Base-by-base conservation (phyloP, 2,888 invertebrate genomes). In the Thelaira solivaga region DNA sequence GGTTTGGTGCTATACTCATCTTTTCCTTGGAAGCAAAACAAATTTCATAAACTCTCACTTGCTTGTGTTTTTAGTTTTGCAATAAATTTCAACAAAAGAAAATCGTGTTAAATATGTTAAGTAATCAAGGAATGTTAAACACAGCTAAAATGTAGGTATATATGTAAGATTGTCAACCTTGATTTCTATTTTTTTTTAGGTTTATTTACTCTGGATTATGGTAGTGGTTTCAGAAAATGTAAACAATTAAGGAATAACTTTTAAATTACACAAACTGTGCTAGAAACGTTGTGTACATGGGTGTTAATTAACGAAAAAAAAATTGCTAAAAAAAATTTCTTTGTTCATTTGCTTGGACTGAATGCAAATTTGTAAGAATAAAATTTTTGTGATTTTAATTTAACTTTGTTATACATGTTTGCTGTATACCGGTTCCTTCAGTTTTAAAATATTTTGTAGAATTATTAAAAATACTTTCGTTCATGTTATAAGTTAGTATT, bases 61-160 rank as follows among this genome's bases (percentile, higher is more conserved):
- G n/a, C 4, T 24, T 1, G 2, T 20, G 20, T 29, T 47, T 51
- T 51, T 51, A 39, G 24, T 47, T 47, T 49, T 59, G 13, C 20
- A 29, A 39, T 59, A 29, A 24, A 26, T 68, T 53, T 55, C 13
- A 41, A 16, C 36, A 51, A 57, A 65, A 59, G 10, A 55, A 36
- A 16, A 57, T 51, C 11, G 47, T 36, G n/a, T 53, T 34, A 26
- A 26, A 29, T 29, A n/a, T 72, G 34, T 45, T 55, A 31, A 65
- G 18, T 47, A 71, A 62, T 68, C 72, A 72, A 76, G 79, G 79
- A 79, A 80, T 80, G 76, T 76, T 67, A 47, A 47, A 72, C 16
- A 47, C 22, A 64, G 39, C 5, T 20, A 57, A 49, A 39, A 45
- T 11, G 8, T 29, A 11, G 13, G 47, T 22, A 11, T 24, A 34